Conservation (phyloP, 2,888 invertebrate species). For the Ichneumon xanthorius region DNA sequence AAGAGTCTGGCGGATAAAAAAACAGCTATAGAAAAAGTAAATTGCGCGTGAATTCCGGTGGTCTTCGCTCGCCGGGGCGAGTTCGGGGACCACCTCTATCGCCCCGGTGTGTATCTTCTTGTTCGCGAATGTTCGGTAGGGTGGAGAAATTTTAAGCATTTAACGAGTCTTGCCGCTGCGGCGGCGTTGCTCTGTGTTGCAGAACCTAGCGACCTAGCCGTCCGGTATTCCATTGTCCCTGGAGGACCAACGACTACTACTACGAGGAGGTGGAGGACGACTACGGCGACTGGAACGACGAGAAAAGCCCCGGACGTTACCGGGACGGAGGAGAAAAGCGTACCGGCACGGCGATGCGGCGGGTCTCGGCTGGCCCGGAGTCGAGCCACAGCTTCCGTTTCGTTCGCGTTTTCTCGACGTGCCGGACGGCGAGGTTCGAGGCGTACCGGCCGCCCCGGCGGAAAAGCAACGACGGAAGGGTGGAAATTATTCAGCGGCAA, state of each 20-base stretch:
- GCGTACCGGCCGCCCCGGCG: conserved; percentile 14
- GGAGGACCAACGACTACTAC: conserved; percentile 63
- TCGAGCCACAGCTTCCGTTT: conserved; percentile 20
- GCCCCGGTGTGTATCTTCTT: neutral
- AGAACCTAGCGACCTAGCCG: conserved; percentile 84
- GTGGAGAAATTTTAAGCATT: conserved; percentile 72
- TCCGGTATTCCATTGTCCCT: conserved; percentile 74
- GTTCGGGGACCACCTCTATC: conserved; percentile 7
- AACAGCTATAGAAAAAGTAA: conserved; percentile 37
- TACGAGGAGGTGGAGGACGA: too few species aligned
- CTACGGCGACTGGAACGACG: conserved; percentile 40
- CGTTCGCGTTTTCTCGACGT: conserved; percentile 20
- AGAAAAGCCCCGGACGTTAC: conserved; percentile 39
- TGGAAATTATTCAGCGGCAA: conserved; percentile 41
- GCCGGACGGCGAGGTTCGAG: conserved; percentile 32
- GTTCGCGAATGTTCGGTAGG: conserved; percentile 60
- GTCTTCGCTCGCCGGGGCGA: neutral
- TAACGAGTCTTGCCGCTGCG: conserved; percentile 68
- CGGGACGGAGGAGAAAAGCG: conserved; percentile 29
- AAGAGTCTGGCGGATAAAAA: conserved; percentile 18
- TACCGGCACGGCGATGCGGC: conserved; percentile 20
- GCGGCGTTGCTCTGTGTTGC: conserved; percentile 76
- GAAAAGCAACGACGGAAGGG: conserved; percentile 28
- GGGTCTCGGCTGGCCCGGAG: conserved; percentile 10
- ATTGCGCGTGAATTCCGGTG: conserved; percentile 46